Evolutionary conservation across 2,113 vertebrate genomes (phyloP), one percentile per base, ranked within the genome.

Genomic region (Rhagologus leucostigma): DNA sequence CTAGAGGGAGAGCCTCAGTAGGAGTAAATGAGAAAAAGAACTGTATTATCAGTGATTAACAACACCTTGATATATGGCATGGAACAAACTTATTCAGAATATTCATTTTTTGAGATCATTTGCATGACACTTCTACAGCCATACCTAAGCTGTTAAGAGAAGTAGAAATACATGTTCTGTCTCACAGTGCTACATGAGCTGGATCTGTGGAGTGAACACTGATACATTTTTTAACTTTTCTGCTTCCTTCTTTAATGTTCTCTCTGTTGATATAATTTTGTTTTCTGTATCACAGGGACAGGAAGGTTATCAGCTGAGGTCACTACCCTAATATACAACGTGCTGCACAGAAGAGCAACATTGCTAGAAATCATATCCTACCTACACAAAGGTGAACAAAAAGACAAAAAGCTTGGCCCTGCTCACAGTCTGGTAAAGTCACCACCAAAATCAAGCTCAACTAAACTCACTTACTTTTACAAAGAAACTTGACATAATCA

Each of bases 301-400:
- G 16, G 0, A 0, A 81, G 9, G 13, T 14, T 70, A 26, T 46
- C 29, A 70, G 17, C 33, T 1, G 2, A 46, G 23, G 21, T 55
- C 44, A 67, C 27, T 22, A 15, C 30, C n/a, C 26, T 55, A 29
- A 32, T 22, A 53, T 3, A 10, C 12, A 73, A n/a, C 0, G 0
- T 37, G 20, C n/a, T 53, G 24, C 37, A 42, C n/a, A 57, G 59
- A 46, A 53, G 50, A 71, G 24, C 8, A 69, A 17, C 6, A 11
- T 12, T 37, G 32, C n/a, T 53, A 41, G 37, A 73, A 89, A 57
- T 37, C 37, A 7, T 13, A 21, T 8, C 20, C 32, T 59, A 47
- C 20, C 11, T 57, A 17, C 75, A 60, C 8, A 74, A 57, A 78
- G 29, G 42, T 63, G 33, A 70, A 29, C 8, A 68, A 83, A 77